Evolutionary conservation across 2,888 invertebrate species (phyloP).

Genomic region (Ctenicera cuprea): DNA sequence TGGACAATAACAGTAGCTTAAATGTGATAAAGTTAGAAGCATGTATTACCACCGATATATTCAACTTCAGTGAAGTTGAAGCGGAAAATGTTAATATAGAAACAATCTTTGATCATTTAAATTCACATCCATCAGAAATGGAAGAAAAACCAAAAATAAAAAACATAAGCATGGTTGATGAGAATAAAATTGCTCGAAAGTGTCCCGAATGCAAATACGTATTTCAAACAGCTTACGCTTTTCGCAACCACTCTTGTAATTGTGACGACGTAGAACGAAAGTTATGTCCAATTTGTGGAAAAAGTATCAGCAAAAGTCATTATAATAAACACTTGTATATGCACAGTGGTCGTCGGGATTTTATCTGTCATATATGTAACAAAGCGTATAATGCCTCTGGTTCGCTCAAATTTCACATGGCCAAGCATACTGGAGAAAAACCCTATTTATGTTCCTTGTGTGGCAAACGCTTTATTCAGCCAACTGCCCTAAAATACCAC

Average conservation of each 20-base stretch:
- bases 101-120: conserved; percentile 16
- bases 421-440: conserved; percentile 72
- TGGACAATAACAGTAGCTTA: background rate
- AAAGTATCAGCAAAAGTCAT: conserved; percentile 33
- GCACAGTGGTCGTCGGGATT: conserved; percentile 35
- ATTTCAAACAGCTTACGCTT: conserved; percentile 30
- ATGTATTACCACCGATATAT: conserved; percentile 19
- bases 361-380: conserved; percentile 27
- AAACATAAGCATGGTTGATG: conserved; percentile 17
- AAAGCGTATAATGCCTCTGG: conserved; percentile 34
- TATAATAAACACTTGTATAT: conserved; percentile 36
- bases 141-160: conserved; percentile 28
- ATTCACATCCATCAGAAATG: background rate
- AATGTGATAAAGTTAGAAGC: background rate
- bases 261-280: conserved; percentile 19
- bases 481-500: conserved; percentile 62
- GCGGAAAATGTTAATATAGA: conserved; percentile 23
- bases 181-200: conserved; percentile 19
- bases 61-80: conserved; percentile 17
- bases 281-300: conserved; percentile 31
- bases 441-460: conserved; percentile 72
- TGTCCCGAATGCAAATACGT: conserved; percentile 20
- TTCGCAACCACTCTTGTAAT: conserved; percentile 28
- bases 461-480: conserved; percentile 69
- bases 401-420: conserved; percentile 58